Evolutionary conservation across 2,888 invertebrate species (phyloP).

Genomic region (Plebejus melissa): DNA sequence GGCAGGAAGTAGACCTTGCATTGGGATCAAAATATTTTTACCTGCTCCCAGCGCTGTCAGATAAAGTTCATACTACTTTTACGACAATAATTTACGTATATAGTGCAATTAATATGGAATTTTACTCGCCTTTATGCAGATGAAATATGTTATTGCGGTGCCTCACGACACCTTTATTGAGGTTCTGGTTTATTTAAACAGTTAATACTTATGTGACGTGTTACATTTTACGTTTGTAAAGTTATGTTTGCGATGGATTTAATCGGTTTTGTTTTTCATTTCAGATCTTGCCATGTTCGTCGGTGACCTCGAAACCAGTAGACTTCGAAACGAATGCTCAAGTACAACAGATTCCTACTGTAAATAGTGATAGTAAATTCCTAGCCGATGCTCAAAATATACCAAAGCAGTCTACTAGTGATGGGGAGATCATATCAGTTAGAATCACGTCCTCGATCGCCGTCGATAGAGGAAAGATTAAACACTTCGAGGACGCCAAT

Average conservation of each 20-base stretch:
- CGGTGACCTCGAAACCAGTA: constrained; percentile 52
- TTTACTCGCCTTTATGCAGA: constrained; percentile 13
- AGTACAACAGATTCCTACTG: constrained; percentile 40
- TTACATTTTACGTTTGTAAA: background rate
- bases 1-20: constrained; percentile 28
- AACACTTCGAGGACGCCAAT: constrained; percentile 39
- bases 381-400: constrained; percentile 43
- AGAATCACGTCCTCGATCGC: constrained; percentile 81
- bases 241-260: background rate
- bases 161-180: background rate
- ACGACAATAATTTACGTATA: constrained; percentile 5
- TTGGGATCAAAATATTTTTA: constrained; percentile 28
- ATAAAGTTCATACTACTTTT: constrained; percentile 20
- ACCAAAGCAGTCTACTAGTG: constrained; percentile 45
- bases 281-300: constrained; percentile 58
- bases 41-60: constrained; percentile 2
- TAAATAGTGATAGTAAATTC: constrained; percentile 35
- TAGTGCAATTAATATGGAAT: constrained; percentile 12
- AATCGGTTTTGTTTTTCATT: constrained; percentile 42
- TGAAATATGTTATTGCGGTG: constrained; percentile 2
- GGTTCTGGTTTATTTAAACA: background rate
- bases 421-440: constrained; percentile 73
- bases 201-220: background rate
- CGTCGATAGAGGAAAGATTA: constrained; percentile 69
- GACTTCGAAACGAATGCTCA: constrained; percentile 43